Percentiles rank a stretch among this genome's conserved stretches.
These are phyloP conservation scores for Dynastes tityus DNA, from an alignment of 2,888 invertebrate genomes.

Conservation along the genomic window DNA sequence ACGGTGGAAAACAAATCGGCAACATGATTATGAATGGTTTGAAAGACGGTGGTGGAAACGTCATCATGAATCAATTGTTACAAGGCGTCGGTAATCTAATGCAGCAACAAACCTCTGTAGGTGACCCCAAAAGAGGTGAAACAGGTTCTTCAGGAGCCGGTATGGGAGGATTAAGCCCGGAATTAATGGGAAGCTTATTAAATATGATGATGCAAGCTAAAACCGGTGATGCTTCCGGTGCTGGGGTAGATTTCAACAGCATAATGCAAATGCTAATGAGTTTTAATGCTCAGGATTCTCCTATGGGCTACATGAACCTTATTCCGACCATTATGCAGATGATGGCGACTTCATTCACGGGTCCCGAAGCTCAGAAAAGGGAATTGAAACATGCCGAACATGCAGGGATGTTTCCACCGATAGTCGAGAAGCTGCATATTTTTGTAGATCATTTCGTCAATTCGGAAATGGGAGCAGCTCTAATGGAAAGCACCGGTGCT, in stretches of 20 bases:
- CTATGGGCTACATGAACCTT: constrained; percentile 58
- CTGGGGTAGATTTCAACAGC: constrained; percentile 51
- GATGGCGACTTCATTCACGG: constrained; percentile 69
- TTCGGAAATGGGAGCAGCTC: constrained; percentile 82
- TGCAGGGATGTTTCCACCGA: constrained; percentile 81
- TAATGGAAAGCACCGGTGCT: constrained; percentile 83
- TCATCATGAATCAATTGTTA: constrained; percentile 70
- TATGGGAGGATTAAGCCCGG: constrained; percentile 71
- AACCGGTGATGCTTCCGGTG: constrained; percentile 25
- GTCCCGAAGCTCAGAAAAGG: constrained; percentile 76
- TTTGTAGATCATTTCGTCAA: constrained; percentile 86
- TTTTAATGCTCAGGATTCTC: neutral
- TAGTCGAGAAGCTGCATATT: constrained; percentile 80
- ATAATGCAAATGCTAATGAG: constrained; percentile 17
- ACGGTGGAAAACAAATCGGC: constrained; percentile 75
- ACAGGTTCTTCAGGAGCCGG: constrained; percentile 65
- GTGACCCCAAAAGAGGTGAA: constrained; percentile 45
- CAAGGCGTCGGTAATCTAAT: constrained; percentile 67
- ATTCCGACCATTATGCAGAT: constrained; percentile 75
- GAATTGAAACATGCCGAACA: constrained; percentile 80
- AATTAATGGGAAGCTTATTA: constrained; percentile 75
- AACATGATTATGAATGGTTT: constrained; percentile 61
- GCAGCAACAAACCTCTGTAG: constrained; percentile 30
- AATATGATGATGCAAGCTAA: constrained; percentile 71
- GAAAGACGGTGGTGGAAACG: constrained; percentile 61